Evolutionary conservation across 2,113 vertebrate species (phyloP).

Genomic region (Crypturellus undulatus): DNA sequence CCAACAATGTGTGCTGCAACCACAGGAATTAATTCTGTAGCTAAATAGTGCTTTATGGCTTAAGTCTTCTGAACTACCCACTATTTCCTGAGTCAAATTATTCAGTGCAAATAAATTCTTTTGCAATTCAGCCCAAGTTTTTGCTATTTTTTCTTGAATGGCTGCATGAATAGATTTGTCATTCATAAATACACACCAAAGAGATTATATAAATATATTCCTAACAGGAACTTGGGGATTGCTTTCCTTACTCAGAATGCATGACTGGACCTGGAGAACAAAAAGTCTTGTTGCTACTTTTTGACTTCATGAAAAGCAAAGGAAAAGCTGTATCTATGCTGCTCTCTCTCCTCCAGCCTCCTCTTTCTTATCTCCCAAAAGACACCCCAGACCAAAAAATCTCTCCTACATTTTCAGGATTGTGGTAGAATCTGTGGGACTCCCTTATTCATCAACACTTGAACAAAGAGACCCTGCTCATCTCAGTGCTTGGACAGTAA

Average conservation of each 20-base stretch:
- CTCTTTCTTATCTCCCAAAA: not conserved
- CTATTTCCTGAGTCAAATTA: not conserved
- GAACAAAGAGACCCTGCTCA: slow-evolving; percentile 20
- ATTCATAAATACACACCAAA: not conserved
- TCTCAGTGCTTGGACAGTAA: not conserved
- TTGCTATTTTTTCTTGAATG: not conserved
- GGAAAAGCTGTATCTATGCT: not conserved
- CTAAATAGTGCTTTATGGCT: not conserved
- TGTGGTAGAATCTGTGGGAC: not conserved
- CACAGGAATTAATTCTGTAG: not conserved
- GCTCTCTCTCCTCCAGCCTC: not conserved
- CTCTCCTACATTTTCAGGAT: not conserved
- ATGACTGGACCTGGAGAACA: not conserved
- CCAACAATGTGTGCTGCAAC: not conserved
- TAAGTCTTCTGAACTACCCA: not conserved
- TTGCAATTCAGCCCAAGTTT: not conserved
- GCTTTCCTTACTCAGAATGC: not conserved
- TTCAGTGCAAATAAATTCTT: not conserved
- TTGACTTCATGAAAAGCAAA: not conserved
- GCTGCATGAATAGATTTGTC: not conserved
- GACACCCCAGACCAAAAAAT: not conserved
- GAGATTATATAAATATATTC: not conserved
- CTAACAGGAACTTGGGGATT: not conserved
- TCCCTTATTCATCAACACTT: not conserved
- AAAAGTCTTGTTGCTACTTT: not conserved